Conservation (phyloP, 2,888 invertebrate species). For the Rhaphigaster nebulosa region DNA sequence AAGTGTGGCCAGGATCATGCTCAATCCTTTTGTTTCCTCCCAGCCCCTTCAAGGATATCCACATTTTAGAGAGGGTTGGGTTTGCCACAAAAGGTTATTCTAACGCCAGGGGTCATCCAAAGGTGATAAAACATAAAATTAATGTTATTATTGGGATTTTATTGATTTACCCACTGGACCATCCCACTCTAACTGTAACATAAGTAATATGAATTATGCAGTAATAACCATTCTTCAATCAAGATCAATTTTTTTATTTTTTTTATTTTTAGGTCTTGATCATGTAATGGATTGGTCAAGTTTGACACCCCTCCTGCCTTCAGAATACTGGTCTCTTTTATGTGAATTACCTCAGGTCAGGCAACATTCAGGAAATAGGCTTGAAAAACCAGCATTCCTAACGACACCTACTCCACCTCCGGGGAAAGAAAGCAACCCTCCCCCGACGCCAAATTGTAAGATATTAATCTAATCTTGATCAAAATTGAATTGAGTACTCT, state of each 20-base stretch:
- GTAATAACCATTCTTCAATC: background rate
- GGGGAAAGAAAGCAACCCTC: slow-evolving; percentile 32
- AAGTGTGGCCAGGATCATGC: too few relatives aligned
- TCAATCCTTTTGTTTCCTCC: too few relatives aligned
- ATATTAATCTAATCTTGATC: background rate
- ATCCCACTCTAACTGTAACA: background rate
- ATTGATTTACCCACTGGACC: background rate
- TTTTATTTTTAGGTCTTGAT: slow-evolving; percentile 70
- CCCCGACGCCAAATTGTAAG: slow-evolving; percentile 48
- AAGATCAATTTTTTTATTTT: background rate
- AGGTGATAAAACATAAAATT: background rate
- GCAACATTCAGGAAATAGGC: slow-evolving; percentile 74
- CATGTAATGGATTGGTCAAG: slow-evolving; percentile 96
- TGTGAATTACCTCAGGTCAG: slow-evolving; percentile 85
- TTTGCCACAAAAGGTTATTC: too few relatives aligned
- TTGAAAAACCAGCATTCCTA: slow-evolving; percentile 68
- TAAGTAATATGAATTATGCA: background rate
- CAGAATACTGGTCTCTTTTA: slow-evolving; percentile 84
- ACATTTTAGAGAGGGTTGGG: too few relatives aligned
- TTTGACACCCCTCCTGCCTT: slow-evolving; percentile 87
- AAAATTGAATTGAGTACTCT: background rate
- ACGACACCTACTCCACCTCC: slow-evolving; percentile 9
- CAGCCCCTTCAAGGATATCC: too few relatives aligned
- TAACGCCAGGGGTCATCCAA: background rate
- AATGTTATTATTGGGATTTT: background rate